A percentile compares a stretch with the other conserved stretches of the same genome.
Conservation (phyloP, 2,888 invertebrate genomes). For the Drosophila siamana region DNA sequence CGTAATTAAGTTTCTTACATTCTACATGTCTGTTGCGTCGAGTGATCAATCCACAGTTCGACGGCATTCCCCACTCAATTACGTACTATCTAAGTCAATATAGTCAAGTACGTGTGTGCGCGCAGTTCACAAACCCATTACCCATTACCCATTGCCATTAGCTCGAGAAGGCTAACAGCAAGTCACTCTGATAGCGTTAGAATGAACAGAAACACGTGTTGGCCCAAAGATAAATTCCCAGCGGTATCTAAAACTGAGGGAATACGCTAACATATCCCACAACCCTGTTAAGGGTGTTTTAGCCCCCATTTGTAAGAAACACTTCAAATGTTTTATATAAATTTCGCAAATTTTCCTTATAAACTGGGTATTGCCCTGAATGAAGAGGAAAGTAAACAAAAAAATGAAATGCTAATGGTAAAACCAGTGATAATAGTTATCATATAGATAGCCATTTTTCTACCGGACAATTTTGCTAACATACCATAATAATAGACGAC, state of each 20-base stretch:
- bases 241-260: neutral
- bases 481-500: constrained; percentile 53
- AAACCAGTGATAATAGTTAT: constrained; percentile 58
- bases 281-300: neutral
- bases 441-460: constrained; percentile 39
- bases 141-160: constrained; percentile 13
- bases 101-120: constrained; percentile 11
- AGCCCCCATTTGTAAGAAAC: neutral
- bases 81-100: constrained; percentile 41
- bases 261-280: neutral
- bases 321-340: neutral
- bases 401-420: constrained; percentile 30
- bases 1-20: constrained; percentile 35
- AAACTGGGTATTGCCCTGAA: neutral
- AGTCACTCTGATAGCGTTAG: constrained; percentile 41
- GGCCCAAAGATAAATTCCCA: constrained; percentile 5
- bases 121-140: constrained; percentile 17
- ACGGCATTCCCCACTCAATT: constrained; percentile 60
- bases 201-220: constrained; percentile 26
- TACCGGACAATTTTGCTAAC: constrained; percentile 8
- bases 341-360: neutral
- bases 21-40: constrained; percentile 3
- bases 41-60: constrained; percentile 33
- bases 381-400: neutral
- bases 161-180: constrained; percentile 12